A percentile compares a stretch with the other conserved stretches of the same genome.
Evolutionary conservation across 1,140 invertebrate genomes (phyloP).

Genomic region (Melipona quadrifasciata): DNA sequence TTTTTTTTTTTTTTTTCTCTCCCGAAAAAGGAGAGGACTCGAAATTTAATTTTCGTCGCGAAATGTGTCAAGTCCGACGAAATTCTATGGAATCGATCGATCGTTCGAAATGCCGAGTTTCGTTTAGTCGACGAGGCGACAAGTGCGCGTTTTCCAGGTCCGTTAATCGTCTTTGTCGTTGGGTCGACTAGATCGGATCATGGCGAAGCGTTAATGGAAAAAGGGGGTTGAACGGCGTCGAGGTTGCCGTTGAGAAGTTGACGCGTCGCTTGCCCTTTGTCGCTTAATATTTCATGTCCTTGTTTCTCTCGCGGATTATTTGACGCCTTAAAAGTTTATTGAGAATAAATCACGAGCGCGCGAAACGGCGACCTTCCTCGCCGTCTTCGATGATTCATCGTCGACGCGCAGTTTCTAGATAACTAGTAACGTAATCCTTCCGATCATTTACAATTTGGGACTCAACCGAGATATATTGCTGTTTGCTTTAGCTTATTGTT

Average conservation of each 20-base stretch:
- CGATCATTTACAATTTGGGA: no score
- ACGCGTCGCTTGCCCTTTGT: not conserved
- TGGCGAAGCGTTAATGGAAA: conserved; percentile 34
- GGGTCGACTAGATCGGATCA: conserved; percentile 12
- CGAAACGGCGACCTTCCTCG: not conserved
- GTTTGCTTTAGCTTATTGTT: no score
- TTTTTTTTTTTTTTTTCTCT: not conserved
- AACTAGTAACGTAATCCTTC: not conserved
- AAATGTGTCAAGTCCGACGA: not conserved
- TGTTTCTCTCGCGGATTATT: not conserved
- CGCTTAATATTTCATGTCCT: not conserved
- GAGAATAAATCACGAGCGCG: not conserved
- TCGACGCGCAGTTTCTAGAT: not conserved
- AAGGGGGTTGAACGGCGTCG: conserved; percentile 29
- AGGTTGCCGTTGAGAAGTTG: conserved; percentile 31
- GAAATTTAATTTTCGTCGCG: not conserved
- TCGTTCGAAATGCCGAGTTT: not conserved
- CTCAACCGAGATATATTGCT: no score
- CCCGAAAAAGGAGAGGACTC: accelerated
- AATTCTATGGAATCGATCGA: not conserved
- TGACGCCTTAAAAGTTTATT: not conserved
- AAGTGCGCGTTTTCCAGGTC: conserved; percentile 8
- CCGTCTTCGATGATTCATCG: not conserved
- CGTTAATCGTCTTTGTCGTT: not conserved
- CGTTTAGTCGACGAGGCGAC: not conserved